phyloP scores from a whole-genome alignment of 1,140 invertebrate genomes.

The Aphelinus atriplicis region DNA sequence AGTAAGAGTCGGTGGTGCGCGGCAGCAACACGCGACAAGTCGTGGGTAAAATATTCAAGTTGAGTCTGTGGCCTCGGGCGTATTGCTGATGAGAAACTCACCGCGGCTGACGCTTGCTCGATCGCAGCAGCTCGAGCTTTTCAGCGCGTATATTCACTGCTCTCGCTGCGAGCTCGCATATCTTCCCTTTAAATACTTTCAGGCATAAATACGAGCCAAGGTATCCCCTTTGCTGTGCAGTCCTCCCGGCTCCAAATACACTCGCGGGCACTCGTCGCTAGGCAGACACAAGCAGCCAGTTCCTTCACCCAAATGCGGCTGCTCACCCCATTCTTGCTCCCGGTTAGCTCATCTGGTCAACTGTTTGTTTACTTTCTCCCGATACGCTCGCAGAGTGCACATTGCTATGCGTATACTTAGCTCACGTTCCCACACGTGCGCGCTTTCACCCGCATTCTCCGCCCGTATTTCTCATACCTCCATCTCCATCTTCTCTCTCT shows the following conservation, averaged over 20 bases:
- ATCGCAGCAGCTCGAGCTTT: no score
- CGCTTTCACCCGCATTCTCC: conserved; percentile 17
- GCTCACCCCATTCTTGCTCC: no score
- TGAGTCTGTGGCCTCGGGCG: neutral
- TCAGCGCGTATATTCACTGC: no score
- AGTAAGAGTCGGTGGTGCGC: no score
- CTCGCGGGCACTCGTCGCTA: no score
- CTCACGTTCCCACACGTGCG: neutral
- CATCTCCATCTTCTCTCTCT: no score
- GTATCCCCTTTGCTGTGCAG: neutral
- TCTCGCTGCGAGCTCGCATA: neutral
- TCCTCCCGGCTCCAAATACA: no score
- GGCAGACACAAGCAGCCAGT: no score
- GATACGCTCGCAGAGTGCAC: no score
- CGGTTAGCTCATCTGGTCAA: conserved; percentile 18
- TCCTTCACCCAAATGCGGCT: conserved; percentile 5
- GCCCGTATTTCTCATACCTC: no score
- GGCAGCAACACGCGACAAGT: neutral
- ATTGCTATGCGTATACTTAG: no score
- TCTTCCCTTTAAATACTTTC: conserved; percentile 30
- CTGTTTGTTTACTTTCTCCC: conserved; percentile 21
- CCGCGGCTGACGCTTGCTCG: no score
- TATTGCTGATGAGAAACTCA: conserved; percentile 29
- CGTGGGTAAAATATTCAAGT: conserved; percentile 36
- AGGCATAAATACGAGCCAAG: conserved; percentile 9